phyloP scores from a whole-genome alignment of 2,113 vertebrate genomes.

The Ginglymostoma cirratum region DNA sequence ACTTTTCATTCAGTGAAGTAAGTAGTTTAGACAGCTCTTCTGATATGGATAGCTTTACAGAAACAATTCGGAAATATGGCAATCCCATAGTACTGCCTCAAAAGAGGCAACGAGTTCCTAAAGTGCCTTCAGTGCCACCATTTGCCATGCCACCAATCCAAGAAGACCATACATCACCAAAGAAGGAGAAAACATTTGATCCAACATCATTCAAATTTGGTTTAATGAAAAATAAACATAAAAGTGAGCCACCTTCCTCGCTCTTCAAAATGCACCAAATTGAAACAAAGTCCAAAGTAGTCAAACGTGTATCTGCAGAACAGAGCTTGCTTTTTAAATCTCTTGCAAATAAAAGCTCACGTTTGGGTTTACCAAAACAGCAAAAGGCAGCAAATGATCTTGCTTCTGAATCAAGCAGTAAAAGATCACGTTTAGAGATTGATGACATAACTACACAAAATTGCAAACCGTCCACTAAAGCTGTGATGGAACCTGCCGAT shows the following conservation, averaged over 20 bases:
- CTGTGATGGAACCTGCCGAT: slow-evolving; percentile 45
- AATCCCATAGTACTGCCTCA: slow-evolving; percentile 69
- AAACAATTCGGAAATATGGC: slow-evolving; percentile 78
- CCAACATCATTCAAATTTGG: slow-evolving; percentile 76
- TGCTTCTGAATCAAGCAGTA: slow-evolving; percentile 47
- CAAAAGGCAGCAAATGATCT: slow-evolving; percentile 50
- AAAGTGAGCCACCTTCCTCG: slow-evolving; percentile 63
- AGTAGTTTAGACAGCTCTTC: slow-evolving; percentile 62
- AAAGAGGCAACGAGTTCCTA: slow-evolving; percentile 70
- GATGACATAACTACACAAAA: slow-evolving; percentile 40
- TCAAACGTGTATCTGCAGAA: slow-evolving; percentile 67
- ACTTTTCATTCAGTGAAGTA: slow-evolving; percentile 62
- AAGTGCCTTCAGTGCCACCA: slow-evolving; percentile 57
- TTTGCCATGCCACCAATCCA: slow-evolving; percentile 82
- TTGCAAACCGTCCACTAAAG: slow-evolving; percentile 41
- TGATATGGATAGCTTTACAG: slow-evolving; percentile 76
- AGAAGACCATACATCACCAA: slow-evolving; percentile 63
- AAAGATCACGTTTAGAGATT: slow-evolving; percentile 70
- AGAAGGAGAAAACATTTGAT: slow-evolving; percentile 74
- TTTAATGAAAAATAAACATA: slow-evolving; percentile 60
- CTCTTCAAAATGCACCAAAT: slow-evolving; percentile 69
- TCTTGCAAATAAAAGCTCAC: slow-evolving; percentile 44
- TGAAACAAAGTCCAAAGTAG: slow-evolving; percentile 55
- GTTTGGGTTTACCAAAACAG: slow-evolving; percentile 41
- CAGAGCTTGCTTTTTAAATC: slow-evolving; percentile 69